A percentile compares a stretch with the other conserved stretches of the same genome.
Evolutionary conservation across 2,113 vertebrate genomes (phyloP).

Genomic region (Hemiprocne comata): DNA sequence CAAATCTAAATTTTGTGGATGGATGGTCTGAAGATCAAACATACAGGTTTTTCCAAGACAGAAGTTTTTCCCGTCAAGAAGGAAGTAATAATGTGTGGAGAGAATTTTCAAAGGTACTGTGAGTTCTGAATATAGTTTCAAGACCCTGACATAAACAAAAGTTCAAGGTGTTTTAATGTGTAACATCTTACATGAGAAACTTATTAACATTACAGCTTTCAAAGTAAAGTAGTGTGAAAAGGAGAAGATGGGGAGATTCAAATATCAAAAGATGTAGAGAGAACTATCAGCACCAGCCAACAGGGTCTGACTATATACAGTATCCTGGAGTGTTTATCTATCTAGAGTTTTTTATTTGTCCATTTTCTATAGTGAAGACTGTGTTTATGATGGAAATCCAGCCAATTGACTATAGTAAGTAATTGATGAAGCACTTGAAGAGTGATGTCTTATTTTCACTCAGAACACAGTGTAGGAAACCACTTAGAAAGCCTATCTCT

Average conservation of each 20-base stretch:
- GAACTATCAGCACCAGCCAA: neutral
- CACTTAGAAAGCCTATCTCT: constrained; percentile 34
- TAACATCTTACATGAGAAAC: constrained; percentile 29
- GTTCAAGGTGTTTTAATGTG: neutral
- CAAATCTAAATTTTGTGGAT: neutral
- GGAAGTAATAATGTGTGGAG: neutral
- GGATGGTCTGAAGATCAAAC: neutral
- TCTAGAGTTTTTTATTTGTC: neutral
- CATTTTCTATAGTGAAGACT: neutral
- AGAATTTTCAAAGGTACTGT: neutral
- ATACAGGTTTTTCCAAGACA: neutral
- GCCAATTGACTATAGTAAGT: constrained; percentile 5
- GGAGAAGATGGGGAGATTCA: neutral
- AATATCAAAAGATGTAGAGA: constrained; percentile 11
- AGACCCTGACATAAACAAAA: neutral
- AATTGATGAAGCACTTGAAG: constrained; percentile 34
- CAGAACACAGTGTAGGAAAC: constrained; percentile 2
- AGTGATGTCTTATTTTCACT: constrained; percentile 12
- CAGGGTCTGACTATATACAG: neutral
- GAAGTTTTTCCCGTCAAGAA: neutral
- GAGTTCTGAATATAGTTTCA: constrained; percentile 17
- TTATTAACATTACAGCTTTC: neutral
- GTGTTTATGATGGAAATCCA: constrained; percentile 29
- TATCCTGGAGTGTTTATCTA: neutral
- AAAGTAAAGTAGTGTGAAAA: constrained; percentile 9